Evolutionary conservation across 2,113 vertebrate genomes (phyloP).

Genomic region (Macquaria australasica): DNA sequence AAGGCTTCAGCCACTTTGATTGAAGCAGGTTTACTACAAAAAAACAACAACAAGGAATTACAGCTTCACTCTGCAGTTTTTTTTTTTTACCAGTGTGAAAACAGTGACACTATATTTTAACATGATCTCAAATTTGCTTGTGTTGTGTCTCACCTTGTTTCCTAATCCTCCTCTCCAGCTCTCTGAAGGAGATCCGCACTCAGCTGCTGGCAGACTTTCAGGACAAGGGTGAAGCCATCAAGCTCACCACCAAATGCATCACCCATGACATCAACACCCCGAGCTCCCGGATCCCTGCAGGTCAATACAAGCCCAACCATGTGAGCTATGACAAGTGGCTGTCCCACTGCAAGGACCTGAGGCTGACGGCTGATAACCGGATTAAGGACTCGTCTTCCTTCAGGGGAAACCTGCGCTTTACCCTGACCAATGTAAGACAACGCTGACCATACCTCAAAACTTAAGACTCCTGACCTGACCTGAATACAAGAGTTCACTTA

Average conservation of each 20-base stretch:
- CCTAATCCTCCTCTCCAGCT: constrained; percentile 5
- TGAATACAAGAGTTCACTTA: background rate
- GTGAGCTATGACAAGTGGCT: constrained; percentile 45
- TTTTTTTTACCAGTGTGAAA: background rate
- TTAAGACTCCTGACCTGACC: background rate
- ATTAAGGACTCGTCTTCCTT: constrained; percentile 28
- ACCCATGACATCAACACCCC: background rate
- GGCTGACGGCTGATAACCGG: background rate
- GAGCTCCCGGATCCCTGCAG: background rate
- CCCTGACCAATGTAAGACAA: constrained; percentile 35
- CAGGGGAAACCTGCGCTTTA: constrained; percentile 30
- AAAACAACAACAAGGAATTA: background rate
- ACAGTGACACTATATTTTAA: background rate
- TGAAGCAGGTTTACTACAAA: no score
- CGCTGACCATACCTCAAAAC: background rate
- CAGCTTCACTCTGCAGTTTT: background rate
- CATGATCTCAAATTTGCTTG: background rate
- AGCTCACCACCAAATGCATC: constrained; percentile 47
- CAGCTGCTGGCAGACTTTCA: constrained; percentile 32
- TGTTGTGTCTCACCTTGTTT: background rate
- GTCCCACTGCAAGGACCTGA: constrained; percentile 29
- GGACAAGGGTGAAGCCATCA: constrained; percentile 41
- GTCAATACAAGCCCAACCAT: constrained; percentile 15
- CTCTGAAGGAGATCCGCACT: constrained; percentile 25
- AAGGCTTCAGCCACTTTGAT: no score